A percentile compares a stretch with the other conserved stretches of the same genome.
Conservation (phyloP, 2,888 invertebrate species). For the Holacanthella duospinosa region DNA sequence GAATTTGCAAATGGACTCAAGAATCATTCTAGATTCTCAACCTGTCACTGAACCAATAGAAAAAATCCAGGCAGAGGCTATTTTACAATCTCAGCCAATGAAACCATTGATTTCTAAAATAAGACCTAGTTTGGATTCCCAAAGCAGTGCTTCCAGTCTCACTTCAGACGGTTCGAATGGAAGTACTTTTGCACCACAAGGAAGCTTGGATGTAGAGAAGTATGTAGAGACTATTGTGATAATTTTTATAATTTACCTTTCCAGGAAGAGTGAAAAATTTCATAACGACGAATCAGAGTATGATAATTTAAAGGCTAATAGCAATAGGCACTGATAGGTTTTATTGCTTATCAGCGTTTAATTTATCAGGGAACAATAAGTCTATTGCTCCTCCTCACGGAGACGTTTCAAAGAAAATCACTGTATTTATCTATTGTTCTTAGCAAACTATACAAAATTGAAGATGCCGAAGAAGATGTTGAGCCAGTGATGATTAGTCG, state of each 20-base stretch:
- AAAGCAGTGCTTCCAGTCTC: constrained; percentile 22
- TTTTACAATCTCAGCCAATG: not conserved
- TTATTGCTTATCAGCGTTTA: too few species aligned
- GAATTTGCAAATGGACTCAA: constrained; percentile 3
- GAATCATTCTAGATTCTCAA: too few species aligned
- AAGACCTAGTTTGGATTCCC: constrained; percentile 22
- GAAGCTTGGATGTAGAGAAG: constrained; percentile 21
- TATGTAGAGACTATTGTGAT: constrained; percentile 3
- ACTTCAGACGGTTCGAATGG: constrained; percentile 15
- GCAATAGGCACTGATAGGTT: too few species aligned
- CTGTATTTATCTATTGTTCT: too few species aligned
- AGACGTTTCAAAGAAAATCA: too few species aligned
- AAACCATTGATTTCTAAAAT: constrained; percentile 6
- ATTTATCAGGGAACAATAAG: too few species aligned
- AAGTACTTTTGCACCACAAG: constrained; percentile 14
- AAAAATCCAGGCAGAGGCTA: constrained; percentile 7
- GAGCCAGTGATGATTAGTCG: constrained; percentile 31
- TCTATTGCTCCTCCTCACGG: too few species aligned
- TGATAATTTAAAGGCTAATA: not conserved
- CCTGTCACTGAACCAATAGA: not conserved
- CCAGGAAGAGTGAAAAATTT: too few species aligned
- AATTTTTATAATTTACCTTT: too few species aligned
- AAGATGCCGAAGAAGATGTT: constrained; percentile 24
- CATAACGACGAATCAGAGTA: not conserved
- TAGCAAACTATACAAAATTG: constrained; percentile 20